Evolutionary conservation across 2,888 invertebrate species (phyloP).

Genomic region (Dicycla oo): DNA sequence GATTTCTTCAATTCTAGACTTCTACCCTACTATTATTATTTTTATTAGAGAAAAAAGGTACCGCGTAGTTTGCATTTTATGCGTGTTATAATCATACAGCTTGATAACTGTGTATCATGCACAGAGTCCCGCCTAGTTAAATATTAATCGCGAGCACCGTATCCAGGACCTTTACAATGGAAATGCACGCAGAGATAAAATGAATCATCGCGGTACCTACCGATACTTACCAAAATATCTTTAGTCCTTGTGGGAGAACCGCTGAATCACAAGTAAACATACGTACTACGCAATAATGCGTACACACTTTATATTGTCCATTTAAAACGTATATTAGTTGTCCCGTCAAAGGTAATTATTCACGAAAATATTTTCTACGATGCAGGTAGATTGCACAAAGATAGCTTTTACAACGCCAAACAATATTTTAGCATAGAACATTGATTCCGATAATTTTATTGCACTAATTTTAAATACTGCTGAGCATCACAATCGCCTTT

Average conservation of each 20-base stretch:
- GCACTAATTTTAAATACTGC: slow-evolving; percentile 83
- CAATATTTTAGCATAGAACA: slow-evolving; percentile 75
- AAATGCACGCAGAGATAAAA: slow-evolving; percentile 71
- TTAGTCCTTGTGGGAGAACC: slow-evolving; percentile 73
- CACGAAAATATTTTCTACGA: slow-evolving; percentile 86
- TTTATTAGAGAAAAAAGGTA: slow-evolving; percentile 15
- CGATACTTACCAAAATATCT: slow-evolving; percentile 84
- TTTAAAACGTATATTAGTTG: slow-evolving; percentile 78
- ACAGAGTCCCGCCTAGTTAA: slow-evolving; percentile 22
- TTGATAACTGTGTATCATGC: slow-evolving; percentile 3
- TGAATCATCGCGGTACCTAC: slow-evolving; percentile 83
- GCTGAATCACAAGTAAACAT: slow-evolving; percentile 76
- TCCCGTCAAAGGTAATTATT: slow-evolving; percentile 83
- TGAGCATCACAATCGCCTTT: slow-evolving; percentile 79
- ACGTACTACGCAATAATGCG: slow-evolving; percentile 80
- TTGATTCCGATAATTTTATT: slow-evolving; percentile 79
- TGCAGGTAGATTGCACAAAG: slow-evolving; percentile 89
- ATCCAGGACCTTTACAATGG: slow-evolving; percentile 59
- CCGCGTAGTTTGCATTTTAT: slow-evolving; percentile 32
- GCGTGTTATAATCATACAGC: neutral
- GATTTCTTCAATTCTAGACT: slow-evolving; percentile 2
- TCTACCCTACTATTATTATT: slow-evolving; percentile 28
- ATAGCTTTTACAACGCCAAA: slow-evolving; percentile 77
- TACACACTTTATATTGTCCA: slow-evolving; percentile 79
- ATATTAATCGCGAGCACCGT: slow-evolving; percentile 39